These are phyloP conservation scores for Gonocerus acuteangulatus DNA, from an alignment of 2,888 invertebrate species.

Conservation along the genomic window DNA sequence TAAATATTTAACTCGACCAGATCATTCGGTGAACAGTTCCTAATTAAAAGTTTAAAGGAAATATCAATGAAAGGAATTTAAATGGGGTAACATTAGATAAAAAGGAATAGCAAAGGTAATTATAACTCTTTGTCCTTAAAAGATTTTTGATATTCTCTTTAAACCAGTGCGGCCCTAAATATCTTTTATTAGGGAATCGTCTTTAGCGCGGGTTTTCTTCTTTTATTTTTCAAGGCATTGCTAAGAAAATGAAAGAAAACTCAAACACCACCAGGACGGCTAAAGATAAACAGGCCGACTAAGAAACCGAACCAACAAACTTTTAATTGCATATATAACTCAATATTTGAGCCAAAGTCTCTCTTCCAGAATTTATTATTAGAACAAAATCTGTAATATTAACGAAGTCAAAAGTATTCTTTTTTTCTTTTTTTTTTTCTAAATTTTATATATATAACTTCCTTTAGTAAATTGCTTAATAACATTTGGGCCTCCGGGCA, in stretches of 20 bases:
- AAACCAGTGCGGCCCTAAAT: neutral
- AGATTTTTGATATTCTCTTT: neutral
- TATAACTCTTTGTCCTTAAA: neutral
- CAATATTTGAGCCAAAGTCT: constrained; percentile 10
- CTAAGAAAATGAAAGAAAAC: constrained; percentile 19
- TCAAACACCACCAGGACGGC: neutral
- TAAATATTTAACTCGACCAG: no score
- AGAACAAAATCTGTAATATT: constrained; percentile 12
- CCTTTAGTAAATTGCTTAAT: no score
- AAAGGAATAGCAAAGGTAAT: neutral
- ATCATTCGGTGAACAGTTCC: no score
- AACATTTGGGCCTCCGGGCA: no score
- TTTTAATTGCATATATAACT: constrained; percentile 22
- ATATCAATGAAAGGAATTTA: no score
- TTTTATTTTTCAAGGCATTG: neutral
- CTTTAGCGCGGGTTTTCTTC: neutral
- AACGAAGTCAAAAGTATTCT: neutral
- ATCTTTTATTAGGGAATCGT: neutral
- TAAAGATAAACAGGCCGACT: constrained; percentile 15
- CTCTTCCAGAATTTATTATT: neutral
- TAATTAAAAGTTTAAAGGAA: neutral
- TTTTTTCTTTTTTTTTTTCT: no score
- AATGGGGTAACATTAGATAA: no score
- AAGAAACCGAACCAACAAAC: constrained; percentile 19
- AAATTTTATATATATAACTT: no score